Evolutionary conservation across 1,140 invertebrate species (phyloP).

Genomic region (Solenopsis invicta): DNA sequence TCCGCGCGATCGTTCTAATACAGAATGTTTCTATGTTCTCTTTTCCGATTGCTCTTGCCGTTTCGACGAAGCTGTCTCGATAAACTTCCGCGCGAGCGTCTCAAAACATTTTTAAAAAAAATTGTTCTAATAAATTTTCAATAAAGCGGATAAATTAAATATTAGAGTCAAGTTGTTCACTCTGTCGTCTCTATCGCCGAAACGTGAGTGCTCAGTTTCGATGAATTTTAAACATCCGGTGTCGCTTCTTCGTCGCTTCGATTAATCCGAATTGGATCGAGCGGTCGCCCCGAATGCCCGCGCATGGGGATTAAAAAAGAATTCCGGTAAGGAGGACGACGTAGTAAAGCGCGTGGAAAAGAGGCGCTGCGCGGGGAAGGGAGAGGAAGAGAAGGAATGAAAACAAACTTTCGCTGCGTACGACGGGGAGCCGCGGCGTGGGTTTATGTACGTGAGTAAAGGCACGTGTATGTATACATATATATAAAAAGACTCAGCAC

Average conservation of each 20-base stretch:
- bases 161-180: not conserved
- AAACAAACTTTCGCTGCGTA: slow-evolving; percentile 81
- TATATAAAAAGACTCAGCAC: slow-evolving; percentile 50
- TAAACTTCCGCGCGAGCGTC: not conserved
- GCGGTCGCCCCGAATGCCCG: not conserved
- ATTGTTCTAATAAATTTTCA: not conserved
- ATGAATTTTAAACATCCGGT: not conserved
- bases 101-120: not conserved
- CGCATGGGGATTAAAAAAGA: slow-evolving; percentile 38
- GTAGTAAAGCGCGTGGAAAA: not conserved
- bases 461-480: slow-evolving; percentile 53
- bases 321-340: slow-evolving; percentile 30
- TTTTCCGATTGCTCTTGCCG: not conserved
- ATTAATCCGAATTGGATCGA: slow-evolving; percentile 11
- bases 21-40: not conserved
- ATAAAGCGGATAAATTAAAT: not conserved
- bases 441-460: slow-evolving; percentile 57
- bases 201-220: not conserved
- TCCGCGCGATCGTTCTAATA: slow-evolving; percentile 16
- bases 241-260: slow-evolving; percentile 8
- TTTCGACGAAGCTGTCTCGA: not conserved
- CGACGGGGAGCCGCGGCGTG: slow-evolving; percentile 72
- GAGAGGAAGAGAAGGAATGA: slow-evolving; percentile 73
- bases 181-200: not conserved
- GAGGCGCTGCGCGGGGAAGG: slow-evolving; percentile 6